phyloP scores from a whole-genome alignment of 1,140 invertebrate genomes.

The Trachymyrmex cornetzi region DNA sequence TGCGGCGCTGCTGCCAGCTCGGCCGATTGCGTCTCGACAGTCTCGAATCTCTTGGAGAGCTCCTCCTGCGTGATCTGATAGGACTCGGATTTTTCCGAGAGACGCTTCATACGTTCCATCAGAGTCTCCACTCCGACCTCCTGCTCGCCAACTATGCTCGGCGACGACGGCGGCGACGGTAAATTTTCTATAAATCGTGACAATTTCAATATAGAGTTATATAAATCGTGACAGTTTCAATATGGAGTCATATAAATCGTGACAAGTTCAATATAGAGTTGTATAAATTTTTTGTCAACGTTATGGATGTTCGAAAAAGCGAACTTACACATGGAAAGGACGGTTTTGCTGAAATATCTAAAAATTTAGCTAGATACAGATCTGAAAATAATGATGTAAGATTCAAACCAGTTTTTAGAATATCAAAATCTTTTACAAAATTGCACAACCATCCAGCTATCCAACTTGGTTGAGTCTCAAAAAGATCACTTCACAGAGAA shows the following conservation, averaged over 20 bases:
- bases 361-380: too few relatives aligned
- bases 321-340: too few relatives aligned
- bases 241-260: conserved; percentile 47
- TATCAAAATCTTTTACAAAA: too few relatives aligned
- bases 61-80: conserved; percentile 92
- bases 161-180: conserved; percentile 85
- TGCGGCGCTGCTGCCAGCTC: conserved; percentile 89
- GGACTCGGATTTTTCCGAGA: conserved; percentile 90
- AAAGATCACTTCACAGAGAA: too few relatives aligned
- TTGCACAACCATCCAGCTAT: too few relatives aligned
- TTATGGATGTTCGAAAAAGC: neutral
- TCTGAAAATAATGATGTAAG: too few relatives aligned
- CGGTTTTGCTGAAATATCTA: too few relatives aligned
- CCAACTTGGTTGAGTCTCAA: too few relatives aligned
- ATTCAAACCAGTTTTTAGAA: too few relatives aligned
- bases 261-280: too few relatives aligned
- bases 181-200: conserved; percentile 78
- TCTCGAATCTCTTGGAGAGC: conserved; percentile 92
- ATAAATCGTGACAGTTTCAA: neutral
- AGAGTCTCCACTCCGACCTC: conserved; percentile 91
- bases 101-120: conserved; percentile 93
- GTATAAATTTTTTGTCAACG: too few relatives aligned
- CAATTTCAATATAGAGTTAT: neutral
- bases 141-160: conserved; percentile 86
- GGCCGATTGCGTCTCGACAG: conserved; percentile 91